Conservation (phyloP, 2,113 vertebrate species). For the Bombycilla garrulus region DNA sequence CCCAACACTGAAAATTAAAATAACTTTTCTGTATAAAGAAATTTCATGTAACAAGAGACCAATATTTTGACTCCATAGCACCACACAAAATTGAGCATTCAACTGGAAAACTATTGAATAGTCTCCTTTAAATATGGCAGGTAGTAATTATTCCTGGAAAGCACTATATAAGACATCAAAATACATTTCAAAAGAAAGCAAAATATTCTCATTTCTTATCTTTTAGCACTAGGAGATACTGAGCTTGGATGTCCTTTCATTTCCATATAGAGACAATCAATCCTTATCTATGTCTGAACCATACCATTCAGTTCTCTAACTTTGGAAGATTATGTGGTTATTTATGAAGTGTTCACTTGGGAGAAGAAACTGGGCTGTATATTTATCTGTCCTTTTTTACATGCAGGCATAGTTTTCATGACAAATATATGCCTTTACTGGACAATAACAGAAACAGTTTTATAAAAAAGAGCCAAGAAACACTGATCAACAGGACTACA, state of each 20-base stretch:
- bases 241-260: background rate
- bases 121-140: background rate
- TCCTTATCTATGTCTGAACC: background rate
- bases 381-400: background rate
- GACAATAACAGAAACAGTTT: background rate
- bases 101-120: background rate
- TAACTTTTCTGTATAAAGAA: background rate
- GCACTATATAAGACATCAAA: background rate
- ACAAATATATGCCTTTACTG: background rate
- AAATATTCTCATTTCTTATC: background rate
- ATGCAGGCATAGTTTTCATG: background rate
- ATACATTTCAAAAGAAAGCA: background rate
- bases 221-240: background rate
- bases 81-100: background rate
- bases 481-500: background rate
- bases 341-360: background rate
- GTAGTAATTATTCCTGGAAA: background rate
- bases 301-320: background rate
- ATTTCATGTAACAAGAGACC: background rate
- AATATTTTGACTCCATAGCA: background rate
- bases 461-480: background rate
- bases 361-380: background rate
- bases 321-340: background rate
- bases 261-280: background rate
- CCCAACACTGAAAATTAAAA: background rate